Base-by-base conservation (phyloP, 2,113 vertebrate species). In the Poeciliopsis occidentalis region DNA sequence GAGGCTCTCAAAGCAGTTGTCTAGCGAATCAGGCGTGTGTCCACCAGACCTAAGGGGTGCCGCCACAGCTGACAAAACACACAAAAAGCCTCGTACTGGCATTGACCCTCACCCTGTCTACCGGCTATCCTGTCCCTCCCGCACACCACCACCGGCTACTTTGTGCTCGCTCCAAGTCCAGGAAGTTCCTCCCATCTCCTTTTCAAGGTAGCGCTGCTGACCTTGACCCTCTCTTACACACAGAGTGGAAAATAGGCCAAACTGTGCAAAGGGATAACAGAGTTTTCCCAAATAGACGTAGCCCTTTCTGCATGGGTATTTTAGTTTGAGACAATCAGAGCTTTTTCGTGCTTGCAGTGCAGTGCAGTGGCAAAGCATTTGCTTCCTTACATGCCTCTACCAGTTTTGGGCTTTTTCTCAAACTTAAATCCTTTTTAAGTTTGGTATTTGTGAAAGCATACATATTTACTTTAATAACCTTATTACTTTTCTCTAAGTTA, bases 21-120 rank as follows among this genome's bases (percentile, higher is more conserved):
- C 69, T 74, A 86, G 67, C 85, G 88, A 81, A 92, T 84, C 83
- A 89, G 89, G 89, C 87, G 86, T 92, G 89, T 91, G 92, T 92
- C 92, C 84, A 81, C 86, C 73, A 68, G 89, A 85, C 86, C 85
- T 78, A 75, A 90, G 88, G 88, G 86, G 87, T 68, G 89, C 85
- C 83, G 80, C 87, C 84, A 86, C 81, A 29, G 26, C 80, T 39
- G 85, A 92, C 92, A 91, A 90, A 90, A 88, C 83, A 67, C 83
- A 88, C 86, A 90, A 92, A 93, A 86, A 82, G 76, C 82, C 84
- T 71, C 65, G 75, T 64, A 84, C 78, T 86, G 84, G 89, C 86
- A 82, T 82, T 73, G 81, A 82, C 88, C 87, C 75, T 85, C 84
- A 73, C 71, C 87, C 87, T 54, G 83, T 89, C 91, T 79, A 82